Evolutionary conservation across 2,888 invertebrate genomes (phyloP), one percentile per base, ranked within the genome.

Genomic region (Netelia inedita): DNA sequence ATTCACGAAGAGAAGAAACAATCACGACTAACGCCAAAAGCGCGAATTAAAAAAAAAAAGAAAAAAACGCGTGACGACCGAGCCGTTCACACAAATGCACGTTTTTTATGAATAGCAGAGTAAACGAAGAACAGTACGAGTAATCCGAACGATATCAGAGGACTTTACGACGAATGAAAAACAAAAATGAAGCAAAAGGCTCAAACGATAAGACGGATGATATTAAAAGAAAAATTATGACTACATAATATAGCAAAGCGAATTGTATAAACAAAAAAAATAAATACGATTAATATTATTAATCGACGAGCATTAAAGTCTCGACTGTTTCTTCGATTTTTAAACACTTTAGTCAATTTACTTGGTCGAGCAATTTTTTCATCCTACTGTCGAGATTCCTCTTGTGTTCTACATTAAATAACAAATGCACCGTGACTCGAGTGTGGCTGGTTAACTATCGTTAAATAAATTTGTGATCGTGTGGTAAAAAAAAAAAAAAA

Each of bases 231-330:
- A 83, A 74, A 85, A 83, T 68, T 41, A 69, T 65, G 71, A 85
- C 65, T 86, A 79, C 83, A 72, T 88, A 87, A 87, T 78, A 83
- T 89, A 88, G 86, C 35, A 65, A 65, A 23, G 11, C 46, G 72
- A 21, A 85, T 65, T 85, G 83, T 83, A 74, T 83, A 82, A 87
- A 78, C 78, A 61, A 16, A 69, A 21, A 83, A 86, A 87, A 79
- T 86, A 73, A 86, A 84, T 88, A 83, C 86, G 85, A 84, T 86
- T 84, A 83, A 87, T 83, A 87, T 85, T 82, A 88, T 80, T 83
- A 74, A 85, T 75, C 82, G 86, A 82, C 53, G 87, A 86, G 72
- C 73, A 85, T 86, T 83, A n/a, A 79, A 82, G 85, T 86, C 73
- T 14, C 28, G 43, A 9, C 11, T 16, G 46, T 55, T 82, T 66